phyloP scores from a whole-genome alignment of 1,140 invertebrate species.

The Lordiphosa clarofinis region DNA sequence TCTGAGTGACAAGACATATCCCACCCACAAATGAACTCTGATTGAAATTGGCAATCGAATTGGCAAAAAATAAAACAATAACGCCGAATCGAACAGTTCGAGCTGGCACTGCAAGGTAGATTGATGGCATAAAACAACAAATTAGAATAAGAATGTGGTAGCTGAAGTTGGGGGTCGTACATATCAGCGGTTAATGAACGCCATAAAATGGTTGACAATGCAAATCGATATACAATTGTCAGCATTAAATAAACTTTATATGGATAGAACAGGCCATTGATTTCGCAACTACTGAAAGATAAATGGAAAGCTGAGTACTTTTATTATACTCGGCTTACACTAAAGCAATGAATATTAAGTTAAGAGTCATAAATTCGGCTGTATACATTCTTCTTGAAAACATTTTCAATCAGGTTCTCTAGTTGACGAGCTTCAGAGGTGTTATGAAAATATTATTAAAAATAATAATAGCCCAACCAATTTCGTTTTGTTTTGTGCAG shows the following conservation, averaged over 20 bases:
- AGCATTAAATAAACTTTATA: constrained; percentile 34
- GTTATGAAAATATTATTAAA: no score
- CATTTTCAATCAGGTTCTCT: no score
- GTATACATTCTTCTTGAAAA: no score
- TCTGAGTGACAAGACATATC: constrained; percentile 43
- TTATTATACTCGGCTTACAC: no score
- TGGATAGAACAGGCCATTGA: constrained; percentile 45
- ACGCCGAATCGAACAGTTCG: constrained; percentile 11
- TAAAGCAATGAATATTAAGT: no score
- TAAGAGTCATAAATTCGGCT: no score
- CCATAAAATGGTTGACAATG: constrained; percentile 41
- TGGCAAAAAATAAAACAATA: constrained; percentile 7
- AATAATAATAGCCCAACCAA: not conserved
- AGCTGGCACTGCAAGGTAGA: constrained; percentile 47
- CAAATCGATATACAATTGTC: constrained; percentile 40
- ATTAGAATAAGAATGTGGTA: constrained; percentile 67
- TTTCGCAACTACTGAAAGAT: constrained; percentile 37
- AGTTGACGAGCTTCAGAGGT: no score
- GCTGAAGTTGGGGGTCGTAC: constrained; percentile 53
- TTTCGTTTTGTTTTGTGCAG: no score
- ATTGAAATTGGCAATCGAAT: constrained; percentile 56
- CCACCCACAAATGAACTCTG: constrained; percentile 65
- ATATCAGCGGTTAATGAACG: constrained; percentile 63
- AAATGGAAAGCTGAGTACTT: no score
- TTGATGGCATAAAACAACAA: constrained; percentile 51